Conservation (phyloP, 2,888 invertebrate species). For the Drosophila ustulata region DNA sequence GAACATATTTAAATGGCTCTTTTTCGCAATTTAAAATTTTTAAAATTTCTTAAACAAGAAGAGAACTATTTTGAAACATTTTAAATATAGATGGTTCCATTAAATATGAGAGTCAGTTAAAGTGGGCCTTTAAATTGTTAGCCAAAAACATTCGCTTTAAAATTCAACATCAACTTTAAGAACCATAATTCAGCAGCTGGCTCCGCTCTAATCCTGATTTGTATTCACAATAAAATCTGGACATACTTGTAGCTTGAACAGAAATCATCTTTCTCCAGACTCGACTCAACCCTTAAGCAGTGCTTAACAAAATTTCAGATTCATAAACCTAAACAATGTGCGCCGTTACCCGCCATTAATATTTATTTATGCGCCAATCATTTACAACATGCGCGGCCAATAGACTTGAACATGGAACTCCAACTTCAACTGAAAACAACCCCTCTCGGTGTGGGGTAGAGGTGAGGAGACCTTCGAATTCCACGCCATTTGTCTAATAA, state of each 20-base stretch:
- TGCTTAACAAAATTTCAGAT: conserved; percentile 19
- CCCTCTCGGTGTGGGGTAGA: background rate
- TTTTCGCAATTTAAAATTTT: background rate
- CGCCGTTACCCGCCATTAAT: conserved; percentile 53
- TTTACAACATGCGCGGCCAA: conserved; percentile 43
- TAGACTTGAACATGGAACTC: conserved; percentile 11
- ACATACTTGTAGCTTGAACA: conserved; percentile 8
- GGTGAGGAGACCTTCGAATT: conserved; percentile 19
- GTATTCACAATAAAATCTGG: conserved; percentile 14
- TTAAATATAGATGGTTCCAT: too few relatives aligned
- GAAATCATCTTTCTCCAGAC: background rate
- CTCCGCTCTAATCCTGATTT: conserved; percentile 6
- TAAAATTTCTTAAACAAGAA: background rate
- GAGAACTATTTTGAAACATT: background rate
- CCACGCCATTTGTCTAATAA: conserved; percentile 59
- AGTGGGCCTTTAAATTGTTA: too few relatives aligned
- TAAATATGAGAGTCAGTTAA: too few relatives aligned
- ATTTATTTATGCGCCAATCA: conserved; percentile 69
- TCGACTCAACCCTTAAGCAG: conserved; percentile 33
- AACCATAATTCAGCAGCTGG: background rate
- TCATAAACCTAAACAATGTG: conserved; percentile 24
- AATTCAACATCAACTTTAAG: background rate
- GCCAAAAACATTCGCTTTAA: background rate
- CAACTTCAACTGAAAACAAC: background rate
- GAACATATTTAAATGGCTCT: background rate